Percentiles rank a stretch among this genome's conserved stretches.
phyloP scores from a whole-genome alignment of 2,113 vertebrate species.

The Dendrocopos noguchii region DNA sequence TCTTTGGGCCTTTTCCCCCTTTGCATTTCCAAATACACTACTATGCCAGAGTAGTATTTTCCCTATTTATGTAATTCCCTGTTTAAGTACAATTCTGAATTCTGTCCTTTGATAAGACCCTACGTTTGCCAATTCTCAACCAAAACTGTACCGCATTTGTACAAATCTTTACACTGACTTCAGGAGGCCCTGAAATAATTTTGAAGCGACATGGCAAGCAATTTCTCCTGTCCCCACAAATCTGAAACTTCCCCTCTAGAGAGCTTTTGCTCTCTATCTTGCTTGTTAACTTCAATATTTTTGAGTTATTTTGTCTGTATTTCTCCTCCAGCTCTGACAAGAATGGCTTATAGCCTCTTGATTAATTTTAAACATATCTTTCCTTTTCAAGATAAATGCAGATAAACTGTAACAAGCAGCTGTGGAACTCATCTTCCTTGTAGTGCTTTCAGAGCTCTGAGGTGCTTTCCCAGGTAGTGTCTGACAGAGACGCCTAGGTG shows the following conservation, averaged over 20 bases:
- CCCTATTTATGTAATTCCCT: background rate
- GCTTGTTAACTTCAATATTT: background rate
- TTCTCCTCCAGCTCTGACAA: background rate
- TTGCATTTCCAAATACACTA: background rate
- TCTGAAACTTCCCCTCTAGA: background rate
- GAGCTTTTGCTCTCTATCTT: background rate
- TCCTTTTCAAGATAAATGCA: background rate
- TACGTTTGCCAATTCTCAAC: background rate
- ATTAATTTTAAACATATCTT: background rate
- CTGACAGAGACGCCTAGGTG: background rate
- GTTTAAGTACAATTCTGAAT: background rate
- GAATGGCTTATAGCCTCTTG: background rate
- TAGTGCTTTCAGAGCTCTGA: background rate
- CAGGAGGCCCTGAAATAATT: background rate
- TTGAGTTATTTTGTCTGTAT: background rate
- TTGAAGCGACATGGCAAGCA: background rate
- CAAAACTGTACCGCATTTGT: background rate
- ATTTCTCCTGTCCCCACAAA: background rate
- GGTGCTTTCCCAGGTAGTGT: background rate
- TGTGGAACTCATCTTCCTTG: background rate
- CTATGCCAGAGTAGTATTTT: background rate
- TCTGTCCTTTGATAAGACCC: background rate
- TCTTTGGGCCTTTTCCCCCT: background rate
- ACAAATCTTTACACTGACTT: background rate
- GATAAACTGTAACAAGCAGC: background rate